Conservation (phyloP, 2,888 invertebrate genomes). For the Tachina fera region DNA sequence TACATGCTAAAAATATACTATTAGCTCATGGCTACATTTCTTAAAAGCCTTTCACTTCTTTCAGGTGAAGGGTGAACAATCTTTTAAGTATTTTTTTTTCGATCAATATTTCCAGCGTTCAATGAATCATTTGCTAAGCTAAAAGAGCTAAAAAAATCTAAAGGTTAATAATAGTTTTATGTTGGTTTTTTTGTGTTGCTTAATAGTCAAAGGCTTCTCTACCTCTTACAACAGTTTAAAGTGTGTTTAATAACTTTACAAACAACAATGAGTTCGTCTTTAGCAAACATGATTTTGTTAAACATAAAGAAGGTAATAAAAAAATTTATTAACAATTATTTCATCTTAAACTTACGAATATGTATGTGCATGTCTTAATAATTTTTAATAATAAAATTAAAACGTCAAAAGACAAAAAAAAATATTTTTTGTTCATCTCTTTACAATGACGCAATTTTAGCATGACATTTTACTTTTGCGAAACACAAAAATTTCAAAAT, state of each 20-base stretch:
- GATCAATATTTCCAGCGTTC: not conserved
- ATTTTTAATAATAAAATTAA: too few relatives aligned
- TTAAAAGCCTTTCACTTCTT: not conserved
- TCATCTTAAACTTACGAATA: not conserved
- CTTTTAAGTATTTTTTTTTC: not conserved
- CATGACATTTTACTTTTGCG: slow-evolving; percentile 10
- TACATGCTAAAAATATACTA: not conserved
- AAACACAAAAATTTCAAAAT: not conserved
- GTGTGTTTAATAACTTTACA: not conserved
- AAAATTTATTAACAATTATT: not conserved
- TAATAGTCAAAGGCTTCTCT: not conserved
- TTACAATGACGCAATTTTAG: not conserved
- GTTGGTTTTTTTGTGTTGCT: not conserved
- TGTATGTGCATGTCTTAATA: too few relatives aligned
- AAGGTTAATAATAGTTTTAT: slow-evolving; percentile 27
- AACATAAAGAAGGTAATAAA: slow-evolving; percentile 1
- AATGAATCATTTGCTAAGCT: slow-evolving; percentile 1
- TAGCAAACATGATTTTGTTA: not conserved
- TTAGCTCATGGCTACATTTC: not conserved
- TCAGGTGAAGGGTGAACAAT: slow-evolving; percentile 7
- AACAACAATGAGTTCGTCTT: not conserved
- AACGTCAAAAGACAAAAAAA: too few relatives aligned
- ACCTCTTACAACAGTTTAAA: not conserved
- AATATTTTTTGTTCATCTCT: too few relatives aligned
- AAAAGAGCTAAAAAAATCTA: not conserved